Percentiles rank a stretch among this genome's conserved stretches.
phyloP scores from a whole-genome alignment of 2,113 vertebrate species.

The Centropus bengalensis region DNA sequence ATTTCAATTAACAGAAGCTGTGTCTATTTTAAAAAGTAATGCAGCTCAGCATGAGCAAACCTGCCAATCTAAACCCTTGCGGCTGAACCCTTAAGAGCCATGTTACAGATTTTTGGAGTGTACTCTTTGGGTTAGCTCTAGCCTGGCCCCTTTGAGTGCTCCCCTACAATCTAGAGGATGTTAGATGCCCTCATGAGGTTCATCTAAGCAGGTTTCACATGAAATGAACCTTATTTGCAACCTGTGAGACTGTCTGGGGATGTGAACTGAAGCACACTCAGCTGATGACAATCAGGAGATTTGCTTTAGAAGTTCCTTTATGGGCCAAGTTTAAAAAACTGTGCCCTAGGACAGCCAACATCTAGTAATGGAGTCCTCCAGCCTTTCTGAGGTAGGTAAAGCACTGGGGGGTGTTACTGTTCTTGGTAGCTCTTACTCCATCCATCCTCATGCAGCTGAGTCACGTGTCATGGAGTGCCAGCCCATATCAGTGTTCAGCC shows the following conservation, averaged over 20 bases:
- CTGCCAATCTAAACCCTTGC: not conserved
- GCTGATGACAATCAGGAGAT: not conserved
- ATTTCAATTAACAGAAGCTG: not conserved
- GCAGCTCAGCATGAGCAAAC: not conserved
- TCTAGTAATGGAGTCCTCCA: not conserved
- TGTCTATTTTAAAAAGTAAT: not conserved
- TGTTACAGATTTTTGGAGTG: not conserved
- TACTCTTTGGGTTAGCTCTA: not conserved
- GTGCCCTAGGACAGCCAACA: not conserved
- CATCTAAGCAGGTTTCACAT: not conserved
- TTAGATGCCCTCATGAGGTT: not conserved
- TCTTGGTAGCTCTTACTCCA: not conserved
- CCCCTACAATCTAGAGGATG: not conserved
- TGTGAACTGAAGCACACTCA: not conserved
- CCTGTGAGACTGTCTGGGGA: not conserved
- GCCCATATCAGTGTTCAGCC: not conserved
- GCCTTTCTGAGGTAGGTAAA: not conserved
- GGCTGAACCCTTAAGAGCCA: not conserved
- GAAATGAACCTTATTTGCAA: not conserved
- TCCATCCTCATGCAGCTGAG: not conserved
- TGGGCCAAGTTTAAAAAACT: not conserved
- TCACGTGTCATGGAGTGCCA: accelerated
- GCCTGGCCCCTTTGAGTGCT: not conserved
- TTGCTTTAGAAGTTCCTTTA: not conserved
- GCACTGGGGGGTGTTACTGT: not conserved